A percentile compares a stretch with the other conserved stretches of the same genome.
These are phyloP conservation scores for Pseudobourletiella spinata DNA, from an alignment of 1,140 invertebrate species.

Conservation along the genomic window DNA sequence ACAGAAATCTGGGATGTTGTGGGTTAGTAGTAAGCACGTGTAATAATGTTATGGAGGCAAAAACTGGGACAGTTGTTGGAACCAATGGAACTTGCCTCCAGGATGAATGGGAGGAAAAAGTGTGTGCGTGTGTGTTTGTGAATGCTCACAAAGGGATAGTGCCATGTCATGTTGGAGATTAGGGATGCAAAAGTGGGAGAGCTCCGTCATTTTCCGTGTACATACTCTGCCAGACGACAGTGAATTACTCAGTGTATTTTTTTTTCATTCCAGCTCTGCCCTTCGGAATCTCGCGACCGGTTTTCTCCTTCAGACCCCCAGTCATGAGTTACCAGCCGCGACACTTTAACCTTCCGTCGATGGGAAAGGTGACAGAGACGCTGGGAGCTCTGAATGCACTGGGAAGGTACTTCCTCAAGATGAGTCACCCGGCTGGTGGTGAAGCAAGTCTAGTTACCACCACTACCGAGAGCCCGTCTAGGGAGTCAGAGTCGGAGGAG, in stretches of 20 bases:
- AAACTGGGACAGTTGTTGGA: too few relatives aligned
- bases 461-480: neutral
- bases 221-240: too few relatives aligned
- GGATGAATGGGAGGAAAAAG: too few relatives aligned
- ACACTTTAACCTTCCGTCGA: slow-evolving; percentile 23
- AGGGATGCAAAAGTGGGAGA: too few relatives aligned
- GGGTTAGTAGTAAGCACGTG: too few relatives aligned
- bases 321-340: slow-evolving; percentile 2
- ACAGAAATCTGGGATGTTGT: too few relatives aligned
- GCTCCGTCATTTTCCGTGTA: too few relatives aligned
- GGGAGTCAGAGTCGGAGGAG: neutral
- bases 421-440: slow-evolving; percentile 45
- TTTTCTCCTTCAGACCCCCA: neutral
- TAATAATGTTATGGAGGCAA: too few relatives aligned
- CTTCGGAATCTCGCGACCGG: neutral
- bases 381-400: slow-evolving; percentile 69
- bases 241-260: neutral
- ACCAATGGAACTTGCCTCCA: too few relatives aligned
- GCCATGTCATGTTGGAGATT: too few relatives aligned
- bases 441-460: neutral
- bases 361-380: slow-evolving; percentile 42
- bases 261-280: neutral
- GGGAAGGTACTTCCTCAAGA: slow-evolving; percentile 70
- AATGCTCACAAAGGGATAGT: too few relatives aligned
- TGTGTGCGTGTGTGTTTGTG: too few relatives aligned